Base-by-base conservation (phyloP, 2,888 invertebrate genomes). In the Amiota minor region DNA sequence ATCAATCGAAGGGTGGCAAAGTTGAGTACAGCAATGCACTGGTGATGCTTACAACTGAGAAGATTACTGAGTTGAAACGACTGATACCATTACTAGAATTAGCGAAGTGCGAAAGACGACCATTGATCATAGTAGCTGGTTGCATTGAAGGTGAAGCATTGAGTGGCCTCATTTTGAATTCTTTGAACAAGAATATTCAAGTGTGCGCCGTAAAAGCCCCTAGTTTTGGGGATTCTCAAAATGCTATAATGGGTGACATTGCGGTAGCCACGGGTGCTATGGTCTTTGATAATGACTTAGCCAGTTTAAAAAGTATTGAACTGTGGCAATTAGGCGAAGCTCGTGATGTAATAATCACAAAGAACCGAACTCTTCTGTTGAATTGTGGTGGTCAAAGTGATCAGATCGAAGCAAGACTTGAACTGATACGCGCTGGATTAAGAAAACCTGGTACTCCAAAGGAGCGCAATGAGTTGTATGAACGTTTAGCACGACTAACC, bases 11-110 rank as follows among this genome's bases (percentile, higher is more conserved):
- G 91, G 98, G 97, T 74, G 97, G 97, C 45, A 98, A 97, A 91
- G 96, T 97, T 68, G 99, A 99, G 91, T 98, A 96, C 90, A 97
- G 98, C 90, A 98, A 99, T 91, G 96, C 97, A 65, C 91, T 98
- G 62, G 90, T 99, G 16, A 91, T 99, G 69, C 94, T 98, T 87
- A 96, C 96, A 77, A 98, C 99, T 89, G 99, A 98, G 91, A 99
- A 99, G 90, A 98, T 99, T 84, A 97, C 97, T 18, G 95, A 95
- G 77, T 95, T 98, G 2, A 98, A 98, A 89, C 95, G 96, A 64
- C 96, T 99, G 76, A 97, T 99, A 80, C 99, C 98, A 68, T 98
- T 98, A 65, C 91, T 99, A 73, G 99, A 99, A 90, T 89, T 98
- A 83, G 98, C 99, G 8, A 98, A 98, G 90, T 91, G 95, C 23